phyloP scores from a whole-genome alignment of 2,113 vertebrate genomes.

The Pelodiscus sinensis region DNA sequence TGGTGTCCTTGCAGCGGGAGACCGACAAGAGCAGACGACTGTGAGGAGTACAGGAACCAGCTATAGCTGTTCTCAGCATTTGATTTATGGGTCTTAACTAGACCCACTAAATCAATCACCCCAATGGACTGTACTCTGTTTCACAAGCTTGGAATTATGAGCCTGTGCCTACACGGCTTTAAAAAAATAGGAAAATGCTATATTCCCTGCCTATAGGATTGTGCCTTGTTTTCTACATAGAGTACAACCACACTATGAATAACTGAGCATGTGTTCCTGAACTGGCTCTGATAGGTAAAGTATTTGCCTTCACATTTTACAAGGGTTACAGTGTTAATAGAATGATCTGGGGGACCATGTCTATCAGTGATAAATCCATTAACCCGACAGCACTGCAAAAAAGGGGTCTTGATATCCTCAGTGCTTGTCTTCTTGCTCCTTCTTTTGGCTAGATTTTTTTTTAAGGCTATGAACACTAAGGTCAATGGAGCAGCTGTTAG shows the following conservation, averaged over 20 bases:
- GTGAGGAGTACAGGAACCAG: too few relatives aligned
- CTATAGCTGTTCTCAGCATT: too few relatives aligned
- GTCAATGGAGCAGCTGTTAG: not conserved
- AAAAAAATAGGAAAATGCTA: slow-evolving; percentile 70
- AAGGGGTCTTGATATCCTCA: not conserved
- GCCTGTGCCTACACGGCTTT: slow-evolving; percentile 54
- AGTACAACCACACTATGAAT: not conserved
- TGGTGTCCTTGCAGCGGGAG: too few relatives aligned
- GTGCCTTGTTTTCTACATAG: slow-evolving; percentile 41
- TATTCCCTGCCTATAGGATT: slow-evolving; percentile 46
- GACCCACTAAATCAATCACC: not conserved
- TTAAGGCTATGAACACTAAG: not conserved
- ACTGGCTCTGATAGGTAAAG: not conserved
- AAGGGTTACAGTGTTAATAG: not conserved
- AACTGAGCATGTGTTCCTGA: not conserved
- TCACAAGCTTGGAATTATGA: slow-evolving; percentile 27
- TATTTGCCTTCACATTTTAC: not conserved
- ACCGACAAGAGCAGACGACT: too few relatives aligned
- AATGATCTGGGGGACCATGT: not conserved
- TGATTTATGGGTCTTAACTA: too few relatives aligned
- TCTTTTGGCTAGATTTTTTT: not conserved
- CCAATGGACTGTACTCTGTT: slow-evolving; percentile 51
- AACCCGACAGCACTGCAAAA: not conserved
- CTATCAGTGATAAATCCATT: not conserved
- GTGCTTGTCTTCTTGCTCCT: not conserved